These are phyloP conservation scores for Villa cingulata DNA, from an alignment of 2,888 invertebrate genomes.

Conservation along the genomic window DNA sequence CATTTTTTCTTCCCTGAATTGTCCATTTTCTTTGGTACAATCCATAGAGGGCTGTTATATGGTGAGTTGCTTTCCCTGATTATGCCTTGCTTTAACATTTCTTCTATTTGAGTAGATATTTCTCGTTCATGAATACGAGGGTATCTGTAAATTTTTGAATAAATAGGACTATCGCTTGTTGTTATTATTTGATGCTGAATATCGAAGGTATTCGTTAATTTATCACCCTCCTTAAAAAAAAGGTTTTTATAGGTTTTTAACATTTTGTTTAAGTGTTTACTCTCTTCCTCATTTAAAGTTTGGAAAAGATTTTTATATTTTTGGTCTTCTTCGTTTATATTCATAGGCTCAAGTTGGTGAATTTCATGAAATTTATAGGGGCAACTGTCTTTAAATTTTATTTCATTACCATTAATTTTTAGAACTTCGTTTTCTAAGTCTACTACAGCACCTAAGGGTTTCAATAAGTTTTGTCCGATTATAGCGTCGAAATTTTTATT, in stretches of 20 bases:
- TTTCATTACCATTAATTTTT: constrained; percentile 1
- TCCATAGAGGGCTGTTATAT: constrained; percentile 7
- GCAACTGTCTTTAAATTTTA: not conserved
- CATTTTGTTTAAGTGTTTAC: not conserved
- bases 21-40: constrained; percentile 8
- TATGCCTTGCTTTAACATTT: constrained; percentile 17
- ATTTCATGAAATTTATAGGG: constrained; percentile 1
- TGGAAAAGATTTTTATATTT: not conserved
- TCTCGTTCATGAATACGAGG: constrained; percentile 1
- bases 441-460: not conserved
- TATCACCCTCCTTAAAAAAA: not conserved
- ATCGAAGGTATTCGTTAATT: not conserved
- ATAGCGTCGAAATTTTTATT: constrained; percentile 2
- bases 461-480: constrained; percentile 1
- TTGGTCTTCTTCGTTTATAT: not conserved
- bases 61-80: constrained; percentile 7
- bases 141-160: constrained; percentile 1
- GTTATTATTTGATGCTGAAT: not conserved
- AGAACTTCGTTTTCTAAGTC: not conserved
- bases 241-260: not conserved
- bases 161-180: constrained; percentile 3
- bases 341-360: not conserved
- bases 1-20: constrained; percentile 1
- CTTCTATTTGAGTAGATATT: constrained; percentile 2
- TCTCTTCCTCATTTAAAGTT: not conserved